Conservation (phyloP, 1,140 invertebrate species). For the Pseudomyrmex dendroicus region DNA sequence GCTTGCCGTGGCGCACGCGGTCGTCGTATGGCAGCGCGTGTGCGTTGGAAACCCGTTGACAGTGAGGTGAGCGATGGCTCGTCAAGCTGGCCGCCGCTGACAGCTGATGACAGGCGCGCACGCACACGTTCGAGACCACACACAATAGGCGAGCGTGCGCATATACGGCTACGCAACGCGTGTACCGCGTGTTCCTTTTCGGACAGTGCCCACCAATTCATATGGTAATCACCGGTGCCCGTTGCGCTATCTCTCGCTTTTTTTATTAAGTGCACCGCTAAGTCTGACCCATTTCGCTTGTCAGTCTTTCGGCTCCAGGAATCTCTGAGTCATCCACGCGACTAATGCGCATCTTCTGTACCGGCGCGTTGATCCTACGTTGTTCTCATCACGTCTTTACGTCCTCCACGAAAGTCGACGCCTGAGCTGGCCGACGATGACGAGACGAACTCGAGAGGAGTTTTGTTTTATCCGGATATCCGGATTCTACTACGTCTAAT, state of each 20-base stretch:
- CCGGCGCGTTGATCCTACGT: not conserved
- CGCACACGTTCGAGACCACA: slow-evolving; percentile 68
- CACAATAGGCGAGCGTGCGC: slow-evolving; percentile 62
- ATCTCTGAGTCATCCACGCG: slow-evolving; percentile 72
- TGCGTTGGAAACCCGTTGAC: slow-evolving; percentile 66
- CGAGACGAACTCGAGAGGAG: slow-evolving; percentile 11
- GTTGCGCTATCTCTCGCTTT: slow-evolving; percentile 67
- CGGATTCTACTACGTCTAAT: slow-evolving; percentile 14
- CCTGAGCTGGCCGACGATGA: slow-evolving; percentile 26
- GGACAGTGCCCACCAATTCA: slow-evolving; percentile 74
- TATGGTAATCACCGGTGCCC: slow-evolving; percentile 75
- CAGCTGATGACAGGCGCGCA: slow-evolving; percentile 74
- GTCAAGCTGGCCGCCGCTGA: slow-evolving; percentile 70
- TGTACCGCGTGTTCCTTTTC: slow-evolving; percentile 65
- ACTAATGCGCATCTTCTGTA: slow-evolving; percentile 39
- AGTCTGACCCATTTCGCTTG: slow-evolving; percentile 76
- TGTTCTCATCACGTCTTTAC: not conserved
- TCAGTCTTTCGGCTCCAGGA: slow-evolving; percentile 67
- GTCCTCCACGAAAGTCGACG: slow-evolving; percentile 29
- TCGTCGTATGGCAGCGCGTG: slow-evolving; percentile 25
- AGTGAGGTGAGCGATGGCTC: slow-evolving; percentile 74
- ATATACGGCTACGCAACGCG: slow-evolving; percentile 4
- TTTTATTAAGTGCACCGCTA: slow-evolving; percentile 74
- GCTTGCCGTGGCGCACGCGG: slow-evolving; percentile 24
- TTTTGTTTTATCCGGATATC: slow-evolving; percentile 27